phyloP scores from a whole-genome alignment of 2,888 invertebrate species.

The Nemurella pictetii region DNA sequence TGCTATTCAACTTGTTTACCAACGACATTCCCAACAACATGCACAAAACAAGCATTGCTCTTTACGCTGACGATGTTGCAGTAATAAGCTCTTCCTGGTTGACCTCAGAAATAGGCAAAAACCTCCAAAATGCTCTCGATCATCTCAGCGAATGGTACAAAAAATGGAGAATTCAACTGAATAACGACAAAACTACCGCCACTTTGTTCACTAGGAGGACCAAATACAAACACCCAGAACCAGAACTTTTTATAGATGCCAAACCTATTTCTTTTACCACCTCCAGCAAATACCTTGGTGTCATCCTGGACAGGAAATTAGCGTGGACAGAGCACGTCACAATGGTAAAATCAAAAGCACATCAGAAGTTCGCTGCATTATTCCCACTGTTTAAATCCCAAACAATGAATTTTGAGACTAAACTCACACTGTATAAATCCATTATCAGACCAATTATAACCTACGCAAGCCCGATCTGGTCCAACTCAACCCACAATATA shows the following conservation, averaged over 20 bases:
- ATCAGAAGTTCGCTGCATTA: too few relatives aligned
- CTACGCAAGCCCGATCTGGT: conserved; percentile 2
- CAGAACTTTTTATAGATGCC: neutral
- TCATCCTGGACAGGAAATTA: neutral
- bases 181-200: conserved; percentile 2
- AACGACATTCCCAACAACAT: too few relatives aligned
- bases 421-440: neutral
- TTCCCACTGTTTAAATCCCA: neutral
- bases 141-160: conserved; percentile 4
- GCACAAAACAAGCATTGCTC: neutral
- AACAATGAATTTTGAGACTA: neutral
- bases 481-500: too few relatives aligned
- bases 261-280: neutral
- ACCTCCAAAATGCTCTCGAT: conserved; percentile 10
- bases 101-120: neutral
- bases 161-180: conserved; percentile 19
- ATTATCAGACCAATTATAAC: neutral
- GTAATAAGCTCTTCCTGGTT: neutral
- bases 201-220: neutral
- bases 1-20: neutral
- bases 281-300: neutral
- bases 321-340: neutral
- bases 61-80: conserved; percentile 19
- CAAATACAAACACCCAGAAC: neutral
- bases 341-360: neutral